Percentiles rank a stretch among this genome's conserved stretches.
phyloP scores from a whole-genome alignment of 2,888 invertebrate species.

The Azorinus chamasolen region DNA sequence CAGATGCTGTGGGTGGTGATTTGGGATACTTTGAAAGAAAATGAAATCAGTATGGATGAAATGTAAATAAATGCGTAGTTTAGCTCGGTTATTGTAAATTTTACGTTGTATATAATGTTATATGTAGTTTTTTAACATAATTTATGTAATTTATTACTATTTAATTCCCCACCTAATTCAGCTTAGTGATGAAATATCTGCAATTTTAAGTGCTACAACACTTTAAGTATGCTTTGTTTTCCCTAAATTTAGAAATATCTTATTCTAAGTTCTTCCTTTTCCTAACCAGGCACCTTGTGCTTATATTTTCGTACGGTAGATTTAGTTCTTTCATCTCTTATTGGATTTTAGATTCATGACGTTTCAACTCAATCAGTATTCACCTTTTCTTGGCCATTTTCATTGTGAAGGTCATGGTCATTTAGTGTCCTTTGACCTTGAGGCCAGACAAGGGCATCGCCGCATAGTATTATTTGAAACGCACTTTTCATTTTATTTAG shows the following conservation, averaged over 20 bases:
- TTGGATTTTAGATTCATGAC: too few species aligned
- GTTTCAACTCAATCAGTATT: constrained; percentile 52
- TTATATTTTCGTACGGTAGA: too few species aligned
- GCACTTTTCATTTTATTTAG: not conserved
- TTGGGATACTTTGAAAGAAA: not conserved
- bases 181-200: too few species aligned
- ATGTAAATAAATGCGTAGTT: not conserved
- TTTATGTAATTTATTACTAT: constrained; percentile 63
- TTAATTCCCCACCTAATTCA: constrained; percentile 26
- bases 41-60: constrained; percentile 6
- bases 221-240: too few species aligned
- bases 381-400: constrained; percentile 45
- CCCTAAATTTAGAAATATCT: not conserved
- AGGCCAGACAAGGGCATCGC: constrained; percentile 58
- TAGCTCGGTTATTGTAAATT: constrained; percentile 8
- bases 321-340: too few species aligned
- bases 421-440: constrained; percentile 16
- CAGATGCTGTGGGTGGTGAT: too few species aligned
- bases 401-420: constrained; percentile 16
- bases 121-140: constrained; percentile 40
- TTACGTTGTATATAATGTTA: constrained; percentile 50
- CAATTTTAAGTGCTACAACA: not conserved
- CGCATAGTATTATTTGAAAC: constrained; percentile 62
- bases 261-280: too few species aligned
- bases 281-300: too few species aligned